Conservation (phyloP, 2,888 invertebrate species). For the Cataglyphis altisquamis region DNA sequence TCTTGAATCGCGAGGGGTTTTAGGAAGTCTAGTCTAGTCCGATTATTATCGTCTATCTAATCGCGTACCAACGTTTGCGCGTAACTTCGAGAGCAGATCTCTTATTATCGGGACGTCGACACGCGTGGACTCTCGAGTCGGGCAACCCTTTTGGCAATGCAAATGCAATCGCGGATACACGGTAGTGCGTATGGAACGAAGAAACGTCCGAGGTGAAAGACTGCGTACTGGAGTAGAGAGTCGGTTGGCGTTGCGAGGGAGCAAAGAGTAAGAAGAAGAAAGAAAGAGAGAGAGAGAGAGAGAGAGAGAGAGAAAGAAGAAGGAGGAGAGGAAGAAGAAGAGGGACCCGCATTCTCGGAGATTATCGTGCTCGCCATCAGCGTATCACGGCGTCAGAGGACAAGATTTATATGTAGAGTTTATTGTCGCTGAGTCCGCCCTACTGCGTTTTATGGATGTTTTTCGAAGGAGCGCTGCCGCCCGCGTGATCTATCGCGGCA, state of each 20-base stretch:
- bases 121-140: neutral
- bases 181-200: conserved; percentile 70
- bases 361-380: conserved; percentile 87
- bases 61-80: neutral
- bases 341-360: conserved; percentile 86
- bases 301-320: conserved; percentile 52
- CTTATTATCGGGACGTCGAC: neutral
- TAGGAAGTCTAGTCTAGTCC: neutral
- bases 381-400: conserved; percentile 86
- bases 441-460: conserved; percentile 87
- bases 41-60: neutral
- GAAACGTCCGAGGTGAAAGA: conserved; percentile 68
- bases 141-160: conserved; percentile 74
- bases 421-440: conserved; percentile 87
- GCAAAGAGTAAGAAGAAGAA: conserved; percentile 54
- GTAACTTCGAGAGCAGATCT: neutral
- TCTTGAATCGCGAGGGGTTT: neutral
- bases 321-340: conserved; percentile 75
- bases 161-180: conserved; percentile 70
- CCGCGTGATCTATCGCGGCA: conserved; percentile 85
- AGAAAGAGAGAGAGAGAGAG: conserved; percentile 59
- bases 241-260: conserved; percentile 52
- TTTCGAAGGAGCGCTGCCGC: conserved; percentile 86
- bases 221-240: conserved; percentile 54
- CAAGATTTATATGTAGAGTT: conserved; percentile 87